phyloP scores from a whole-genome alignment of 2,113 vertebrate genomes.

The Pontoporia blainvillei region DNA sequence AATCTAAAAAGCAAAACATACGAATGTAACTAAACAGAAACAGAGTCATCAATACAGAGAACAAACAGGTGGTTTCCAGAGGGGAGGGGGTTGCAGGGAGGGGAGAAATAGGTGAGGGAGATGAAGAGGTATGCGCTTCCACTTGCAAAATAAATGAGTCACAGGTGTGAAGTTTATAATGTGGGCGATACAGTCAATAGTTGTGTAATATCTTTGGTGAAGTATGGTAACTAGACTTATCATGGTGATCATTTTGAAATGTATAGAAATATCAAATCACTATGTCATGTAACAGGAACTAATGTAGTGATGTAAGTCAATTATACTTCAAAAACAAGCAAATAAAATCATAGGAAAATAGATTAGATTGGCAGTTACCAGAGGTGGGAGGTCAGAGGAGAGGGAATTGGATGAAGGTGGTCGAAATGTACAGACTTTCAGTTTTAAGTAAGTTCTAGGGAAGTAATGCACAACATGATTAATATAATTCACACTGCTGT shows the following conservation, averaged over 20 bases:
- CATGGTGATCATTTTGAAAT: neutral
- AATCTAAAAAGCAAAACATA: neutral
- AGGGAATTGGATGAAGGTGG: neutral
- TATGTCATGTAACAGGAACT: neutral
- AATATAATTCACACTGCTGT: neutral
- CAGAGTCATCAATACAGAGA: neutral
- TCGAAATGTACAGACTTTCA: neutral
- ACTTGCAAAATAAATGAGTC: neutral
- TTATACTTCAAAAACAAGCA: neutral
- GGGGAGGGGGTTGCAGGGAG: neutral
- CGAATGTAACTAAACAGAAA: neutral
- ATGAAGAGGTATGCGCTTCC: neutral
- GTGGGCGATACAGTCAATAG: neutral
- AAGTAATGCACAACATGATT: neutral
- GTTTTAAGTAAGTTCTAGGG: neutral
- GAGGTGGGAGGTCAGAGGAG: neutral
- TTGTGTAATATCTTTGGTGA: neutral
- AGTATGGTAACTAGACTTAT: neutral
- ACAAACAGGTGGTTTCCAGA: neutral
- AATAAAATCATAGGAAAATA: neutral
- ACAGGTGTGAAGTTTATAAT: neutral
- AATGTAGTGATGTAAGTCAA: neutral
- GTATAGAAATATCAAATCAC: neutral
- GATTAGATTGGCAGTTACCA: neutral
- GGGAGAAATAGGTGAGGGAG: neutral